Evolutionary conservation across 2,113 vertebrate genomes (phyloP).

Genomic region (Colistium nudipinnis): DNA sequence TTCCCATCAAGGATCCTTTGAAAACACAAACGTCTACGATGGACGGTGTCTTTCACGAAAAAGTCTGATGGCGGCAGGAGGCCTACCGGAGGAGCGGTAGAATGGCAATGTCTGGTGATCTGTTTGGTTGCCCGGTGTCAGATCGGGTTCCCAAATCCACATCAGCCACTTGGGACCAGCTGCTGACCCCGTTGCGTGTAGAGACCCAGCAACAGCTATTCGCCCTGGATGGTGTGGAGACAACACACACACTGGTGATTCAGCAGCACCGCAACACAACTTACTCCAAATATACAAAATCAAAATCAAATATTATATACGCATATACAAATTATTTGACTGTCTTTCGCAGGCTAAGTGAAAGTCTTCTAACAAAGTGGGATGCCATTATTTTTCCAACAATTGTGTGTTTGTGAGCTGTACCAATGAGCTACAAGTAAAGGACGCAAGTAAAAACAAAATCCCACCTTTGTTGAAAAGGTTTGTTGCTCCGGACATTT

Average conservation of each 20-base stretch:
- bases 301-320: too few relatives aligned
- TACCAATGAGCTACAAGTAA: too few relatives aligned
- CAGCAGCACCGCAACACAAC: too few relatives aligned
- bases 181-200: fast-evolving
- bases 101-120: constrained; percentile 64
- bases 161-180: constrained; percentile 41
- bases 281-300: too few relatives aligned
- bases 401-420: too few relatives aligned
- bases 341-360: too few relatives aligned
- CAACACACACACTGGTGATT: too few relatives aligned
- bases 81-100: constrained; percentile 75
- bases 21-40: too few relatives aligned
- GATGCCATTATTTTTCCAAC: too few relatives aligned
- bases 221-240: constrained; percentile 28
- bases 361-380: too few relatives aligned
- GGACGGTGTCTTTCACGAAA: neutral
- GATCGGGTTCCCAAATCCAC: constrained; percentile 79
- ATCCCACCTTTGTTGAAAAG: constrained; percentile 61
- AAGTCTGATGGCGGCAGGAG: neutral
- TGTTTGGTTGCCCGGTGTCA: constrained; percentile 74
- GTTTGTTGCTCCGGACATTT: constrained; percentile 54
- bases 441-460: too few relatives aligned
- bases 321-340: too few relatives aligned
- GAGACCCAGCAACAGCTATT: constrained; percentile 56
- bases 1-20: neutral